These are phyloP conservation scores for Epizoanthus stellaris DNA, from an alignment of 92 coral and sea anemone species.

Conservation along the genomic window DNA sequence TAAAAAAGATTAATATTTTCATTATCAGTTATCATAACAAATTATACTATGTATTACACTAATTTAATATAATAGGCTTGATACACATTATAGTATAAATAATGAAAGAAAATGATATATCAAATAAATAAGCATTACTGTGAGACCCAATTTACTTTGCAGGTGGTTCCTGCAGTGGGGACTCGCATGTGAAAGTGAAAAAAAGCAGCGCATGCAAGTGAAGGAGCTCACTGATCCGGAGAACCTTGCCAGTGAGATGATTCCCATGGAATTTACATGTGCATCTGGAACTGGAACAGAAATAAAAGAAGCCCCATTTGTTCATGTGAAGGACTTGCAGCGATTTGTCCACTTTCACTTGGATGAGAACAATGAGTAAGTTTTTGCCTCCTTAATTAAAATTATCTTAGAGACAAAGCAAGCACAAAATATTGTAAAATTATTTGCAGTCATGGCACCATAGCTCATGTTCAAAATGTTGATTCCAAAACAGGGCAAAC, in stretches of 20 bases:
- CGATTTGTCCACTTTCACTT: conserved; percentile 19
- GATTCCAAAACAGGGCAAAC: too few relatives aligned
- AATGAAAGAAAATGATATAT: not conserved
- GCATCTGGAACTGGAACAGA: conserved; percentile 11
- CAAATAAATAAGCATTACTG: not conserved
- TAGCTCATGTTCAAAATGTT: too few relatives aligned
- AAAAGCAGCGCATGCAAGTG: not conserved
- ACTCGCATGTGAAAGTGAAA: conserved; percentile 10
- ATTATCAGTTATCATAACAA: too few relatives aligned
- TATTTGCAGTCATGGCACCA: too few relatives aligned
- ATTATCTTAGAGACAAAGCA: too few relatives aligned
- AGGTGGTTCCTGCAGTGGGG: conserved; percentile 28
- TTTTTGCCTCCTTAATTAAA: too few relatives aligned
- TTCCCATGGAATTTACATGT: conserved; percentile 11
- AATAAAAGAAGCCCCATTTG: conserved; percentile 12
- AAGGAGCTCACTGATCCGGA: conserved; percentile 16
- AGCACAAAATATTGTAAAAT: too few relatives aligned
- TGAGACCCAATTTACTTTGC: not conserved
- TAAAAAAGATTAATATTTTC: too few relatives aligned
- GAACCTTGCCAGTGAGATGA: conserved; percentile 17
- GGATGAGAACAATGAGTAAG: not conserved
- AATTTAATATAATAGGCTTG: not conserved
- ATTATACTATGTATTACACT: not conserved
- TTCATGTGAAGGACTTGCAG: conserved; percentile 3
- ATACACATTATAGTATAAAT: not conserved